These are phyloP conservation scores for Hapalemur alaotrensis DNA, from an alignment of 2,797 vertebrate species.

Conservation along the genomic window DNA sequence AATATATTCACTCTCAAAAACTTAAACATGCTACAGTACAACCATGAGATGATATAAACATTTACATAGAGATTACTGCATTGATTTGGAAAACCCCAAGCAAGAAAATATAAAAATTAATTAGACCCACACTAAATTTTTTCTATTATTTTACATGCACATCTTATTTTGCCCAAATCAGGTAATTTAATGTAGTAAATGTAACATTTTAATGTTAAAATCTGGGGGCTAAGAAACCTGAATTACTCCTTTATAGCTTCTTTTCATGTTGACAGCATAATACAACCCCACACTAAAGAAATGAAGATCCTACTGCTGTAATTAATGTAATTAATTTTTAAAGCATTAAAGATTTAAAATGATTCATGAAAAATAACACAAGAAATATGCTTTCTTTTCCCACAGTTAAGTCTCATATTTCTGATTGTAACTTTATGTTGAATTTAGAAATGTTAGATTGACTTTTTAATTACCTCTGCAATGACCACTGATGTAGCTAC, in stretches of 20 bases:
- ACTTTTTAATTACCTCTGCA: conserved; percentile 70
- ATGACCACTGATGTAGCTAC: conserved; percentile 49
- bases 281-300: conserved; percentile 34
- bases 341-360: conserved; percentile 66
- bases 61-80: conserved; percentile 40
- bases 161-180: conserved; percentile 58
- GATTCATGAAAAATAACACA: conserved; percentile 39
- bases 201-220: conserved; percentile 15
- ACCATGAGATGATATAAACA: neutral
- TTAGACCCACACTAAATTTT: conserved; percentile 19
- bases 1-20: conserved; percentile 1
- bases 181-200: conserved; percentile 59
- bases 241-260: conserved; percentile 22
- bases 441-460: conserved; percentile 54
- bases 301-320: conserved; percentile 55
- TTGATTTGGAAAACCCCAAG: conserved; percentile 54
- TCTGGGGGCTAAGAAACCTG: conserved; percentile 49
- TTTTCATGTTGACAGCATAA: conserved; percentile 32
- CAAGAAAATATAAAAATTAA: conserved; percentile 62
- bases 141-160: neutral
- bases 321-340: conserved; percentile 74
- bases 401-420: conserved; percentile 5
- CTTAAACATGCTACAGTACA: neutral
- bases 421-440: conserved; percentile 9
- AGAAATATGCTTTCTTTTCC: conserved; percentile 34